phyloP scores from a whole-genome alignment of 2,113 vertebrate species.

The Atherinomorus stipes region DNA sequence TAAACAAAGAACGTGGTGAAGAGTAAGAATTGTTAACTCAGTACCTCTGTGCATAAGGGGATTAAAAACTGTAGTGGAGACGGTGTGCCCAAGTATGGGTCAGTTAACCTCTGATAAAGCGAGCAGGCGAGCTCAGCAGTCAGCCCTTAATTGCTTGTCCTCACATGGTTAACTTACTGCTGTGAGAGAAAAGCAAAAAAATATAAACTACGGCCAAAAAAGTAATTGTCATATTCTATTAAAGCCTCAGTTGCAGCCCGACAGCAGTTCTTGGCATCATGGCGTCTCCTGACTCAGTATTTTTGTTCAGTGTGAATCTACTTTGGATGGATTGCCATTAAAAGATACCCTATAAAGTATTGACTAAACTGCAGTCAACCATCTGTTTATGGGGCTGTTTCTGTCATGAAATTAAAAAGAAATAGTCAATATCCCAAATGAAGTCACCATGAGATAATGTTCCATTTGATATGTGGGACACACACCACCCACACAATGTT shows the following conservation, averaged over 20 bases:
- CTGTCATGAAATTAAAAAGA: background rate
- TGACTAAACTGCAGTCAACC: background rate
- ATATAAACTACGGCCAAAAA: background rate
- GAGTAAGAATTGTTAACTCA: background rate
- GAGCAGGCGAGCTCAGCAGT: background rate
- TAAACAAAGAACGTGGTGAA: background rate
- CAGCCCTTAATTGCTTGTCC: background rate
- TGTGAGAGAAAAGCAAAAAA: background rate
- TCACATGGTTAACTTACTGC: background rate
- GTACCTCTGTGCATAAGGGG: background rate
- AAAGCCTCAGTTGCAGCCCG: background rate
- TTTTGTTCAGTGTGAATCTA: background rate
- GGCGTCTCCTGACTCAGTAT: background rate
- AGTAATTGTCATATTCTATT: background rate
- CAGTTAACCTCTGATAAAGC: background rate
- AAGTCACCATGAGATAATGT: background rate
- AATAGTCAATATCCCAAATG: background rate
- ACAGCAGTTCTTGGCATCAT: background rate
- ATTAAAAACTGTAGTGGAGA: background rate
- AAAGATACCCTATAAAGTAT: background rate
- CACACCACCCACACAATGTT: background rate
- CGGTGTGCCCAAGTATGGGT: background rate
- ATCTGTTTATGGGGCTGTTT: background rate
- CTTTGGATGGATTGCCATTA: conserved; percentile 1
- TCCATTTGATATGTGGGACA: background rate